phyloP scores from a whole-genome alignment of 2,113 vertebrate species.

The Herpailurus yagouaroundi region DNA sequence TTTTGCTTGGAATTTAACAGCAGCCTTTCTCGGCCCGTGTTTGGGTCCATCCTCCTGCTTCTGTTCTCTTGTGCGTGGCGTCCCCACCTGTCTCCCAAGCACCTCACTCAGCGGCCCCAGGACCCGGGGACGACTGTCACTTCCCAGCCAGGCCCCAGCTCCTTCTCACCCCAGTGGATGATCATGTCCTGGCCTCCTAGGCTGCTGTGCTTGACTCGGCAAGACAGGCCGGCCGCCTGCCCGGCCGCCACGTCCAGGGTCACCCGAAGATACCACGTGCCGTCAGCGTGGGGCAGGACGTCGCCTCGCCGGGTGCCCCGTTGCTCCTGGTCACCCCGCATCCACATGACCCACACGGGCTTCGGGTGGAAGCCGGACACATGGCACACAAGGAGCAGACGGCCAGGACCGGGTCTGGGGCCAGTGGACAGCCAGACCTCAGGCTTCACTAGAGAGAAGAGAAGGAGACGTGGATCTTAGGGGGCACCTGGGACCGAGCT shows the following conservation, averaged over 20 bases:
- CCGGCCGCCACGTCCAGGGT: neutral
- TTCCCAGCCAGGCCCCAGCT: neutral
- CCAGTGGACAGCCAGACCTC: neutral
- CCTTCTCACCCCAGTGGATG: conserved; percentile 60
- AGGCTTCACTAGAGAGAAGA: neutral
- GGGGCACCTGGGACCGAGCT: neutral
- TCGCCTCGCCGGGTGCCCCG: neutral
- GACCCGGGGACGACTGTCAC: neutral
- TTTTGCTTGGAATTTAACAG: neutral
- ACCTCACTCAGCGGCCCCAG: neutral
- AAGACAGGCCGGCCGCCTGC: neutral
- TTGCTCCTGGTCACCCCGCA: neutral
- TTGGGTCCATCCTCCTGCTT: neutral
- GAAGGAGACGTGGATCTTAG: neutral
- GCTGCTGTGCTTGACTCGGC: conserved; percentile 66
- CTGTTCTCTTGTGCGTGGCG: neutral
- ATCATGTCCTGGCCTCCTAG: conserved; percentile 46
- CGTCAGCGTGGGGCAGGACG: neutral
- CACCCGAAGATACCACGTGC: neutral
- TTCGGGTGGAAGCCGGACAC: neutral
- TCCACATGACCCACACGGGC: neutral
- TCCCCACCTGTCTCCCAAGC: neutral
- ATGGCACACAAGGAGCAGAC: neutral
- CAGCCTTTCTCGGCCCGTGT: neutral
- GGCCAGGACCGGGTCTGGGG: neutral